Conservation (phyloP, 1,140 invertebrate genomes). For the Cephus cinctus region DNA sequence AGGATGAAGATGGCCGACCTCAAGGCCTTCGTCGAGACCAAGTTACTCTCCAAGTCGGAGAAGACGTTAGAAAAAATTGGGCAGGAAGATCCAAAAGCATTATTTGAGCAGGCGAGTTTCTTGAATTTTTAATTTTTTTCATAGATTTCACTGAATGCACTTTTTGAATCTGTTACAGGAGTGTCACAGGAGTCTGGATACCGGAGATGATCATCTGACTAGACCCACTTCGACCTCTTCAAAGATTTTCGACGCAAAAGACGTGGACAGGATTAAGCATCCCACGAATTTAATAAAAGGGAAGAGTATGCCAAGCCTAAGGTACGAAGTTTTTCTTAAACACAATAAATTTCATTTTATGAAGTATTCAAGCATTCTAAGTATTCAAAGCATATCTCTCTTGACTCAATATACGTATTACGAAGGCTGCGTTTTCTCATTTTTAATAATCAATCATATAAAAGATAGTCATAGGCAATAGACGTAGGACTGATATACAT, state of each 20-base stretch:
- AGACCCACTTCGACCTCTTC: slow-evolving; percentile 67
- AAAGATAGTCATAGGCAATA: background rate
- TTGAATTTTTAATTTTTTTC: no score
- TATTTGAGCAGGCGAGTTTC: slow-evolving; percentile 56
- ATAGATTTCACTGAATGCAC: no score
- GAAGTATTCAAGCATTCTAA: no score
- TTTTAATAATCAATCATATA: no score
- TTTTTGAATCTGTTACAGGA: slow-evolving; percentile 57
- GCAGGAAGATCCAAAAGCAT: slow-evolving; percentile 67
- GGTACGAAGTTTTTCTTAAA: no score
- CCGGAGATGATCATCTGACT: slow-evolving; percentile 68
- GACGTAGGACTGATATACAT: background rate
- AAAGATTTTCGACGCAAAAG: slow-evolving; percentile 58
- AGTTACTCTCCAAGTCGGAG: slow-evolving; percentile 86
- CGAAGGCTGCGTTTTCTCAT: no score
- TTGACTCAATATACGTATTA: no score
- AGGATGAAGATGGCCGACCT: slow-evolving; percentile 89
- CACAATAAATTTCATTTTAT: no score
- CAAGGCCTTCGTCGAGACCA: slow-evolving; percentile 87
- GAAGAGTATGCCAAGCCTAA: slow-evolving; percentile 93
- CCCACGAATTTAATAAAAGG: slow-evolving; percentile 82
- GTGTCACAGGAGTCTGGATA: slow-evolving; percentile 76
- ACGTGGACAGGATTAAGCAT: slow-evolving; percentile 46
- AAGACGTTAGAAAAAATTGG: slow-evolving; percentile 88
- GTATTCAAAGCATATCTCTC: no score